Base-by-base conservation (phyloP, 2,113 vertebrate genomes). In the Herpailurus yagouaroundi region DNA sequence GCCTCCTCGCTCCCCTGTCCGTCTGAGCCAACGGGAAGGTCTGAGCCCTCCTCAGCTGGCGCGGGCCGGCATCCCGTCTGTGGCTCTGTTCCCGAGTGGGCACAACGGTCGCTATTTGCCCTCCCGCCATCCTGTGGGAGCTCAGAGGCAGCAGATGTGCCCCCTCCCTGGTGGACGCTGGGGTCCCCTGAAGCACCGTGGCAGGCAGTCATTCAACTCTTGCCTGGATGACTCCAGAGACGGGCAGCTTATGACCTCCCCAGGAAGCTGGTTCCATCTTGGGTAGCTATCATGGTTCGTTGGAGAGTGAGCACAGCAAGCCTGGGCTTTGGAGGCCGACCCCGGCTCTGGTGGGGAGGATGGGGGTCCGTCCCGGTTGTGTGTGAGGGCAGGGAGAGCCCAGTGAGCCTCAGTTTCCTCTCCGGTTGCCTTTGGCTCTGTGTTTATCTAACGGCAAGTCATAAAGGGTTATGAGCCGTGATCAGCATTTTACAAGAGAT, bases 321-420 rank as follows among this genome's bases (percentile, higher is more conserved):
- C 33, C 27, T 52, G 55, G 5, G n/a, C 66, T 73, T n/a, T 15
- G 60, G 95, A 83, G 90, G 57, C 50, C 73, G 68, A n/a, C 23
- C 23, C 69, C 38, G 88, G 76, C 12, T 33, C 41, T 25, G 25
- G 25, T 18, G 48, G 41, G 85, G 66, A 41, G 11, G 3, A 11
- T 0, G 9, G 55, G 81, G 31, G 31, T 41, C n/a, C n/a, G 10
- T 81, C 74, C n/a, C 11, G 8, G 18, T 3, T 31, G 66, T 45
- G 5, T 31, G 9, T 5, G 15, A 73, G 13, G 27, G 64, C 4
- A 33, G 38, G 45, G 52, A 16, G 16, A 69, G n/a, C 41, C 3
- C 19, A 15, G 21, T 0, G 63, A 36, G 57, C 60, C 93, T 96
- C 87, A n/a, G 82, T 96, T 94, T 95, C 93, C 82, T 45, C 38